Conservation (phyloP, 2,888 invertebrate species). For the Callimorpha dominula region DNA sequence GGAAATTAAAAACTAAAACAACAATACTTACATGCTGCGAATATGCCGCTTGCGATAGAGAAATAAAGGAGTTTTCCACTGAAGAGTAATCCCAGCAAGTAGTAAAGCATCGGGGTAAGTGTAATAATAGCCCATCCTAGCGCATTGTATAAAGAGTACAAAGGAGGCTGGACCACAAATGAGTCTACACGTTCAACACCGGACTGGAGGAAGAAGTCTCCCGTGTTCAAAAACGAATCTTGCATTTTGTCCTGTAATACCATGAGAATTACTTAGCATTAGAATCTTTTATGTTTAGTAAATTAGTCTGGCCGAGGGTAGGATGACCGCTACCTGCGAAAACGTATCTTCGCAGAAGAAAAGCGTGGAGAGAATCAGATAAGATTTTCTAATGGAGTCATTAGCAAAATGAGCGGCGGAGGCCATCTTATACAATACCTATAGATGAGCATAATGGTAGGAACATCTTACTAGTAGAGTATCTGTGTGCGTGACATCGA, state of each 20-base stretch:
- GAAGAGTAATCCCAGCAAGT: conserved; percentile 88
- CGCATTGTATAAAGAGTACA: conserved; percentile 90
- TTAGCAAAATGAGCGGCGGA: too few species aligned
- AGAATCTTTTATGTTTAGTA: too few species aligned
- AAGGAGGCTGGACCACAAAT: conserved; percentile 87
- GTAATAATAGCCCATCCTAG: conserved; percentile 90
- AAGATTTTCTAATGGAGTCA: too few species aligned
- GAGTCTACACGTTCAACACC: conserved; percentile 89
- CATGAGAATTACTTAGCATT: not conserved
- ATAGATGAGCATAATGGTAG: too few species aligned
- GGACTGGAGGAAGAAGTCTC: conserved; percentile 92
- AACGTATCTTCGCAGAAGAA: too few species aligned
- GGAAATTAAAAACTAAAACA: not conserved
- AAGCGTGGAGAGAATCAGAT: too few species aligned
- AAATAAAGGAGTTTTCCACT: conserved; percentile 91
- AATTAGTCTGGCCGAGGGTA: too few species aligned
- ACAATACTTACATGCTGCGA: conserved; percentile 91
- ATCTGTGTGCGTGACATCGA: not conserved
- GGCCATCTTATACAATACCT: too few species aligned
- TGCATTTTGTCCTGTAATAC: conserved; percentile 89
- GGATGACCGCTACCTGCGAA: too few species aligned
- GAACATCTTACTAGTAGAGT: not conserved
- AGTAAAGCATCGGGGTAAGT: conserved; percentile 91
- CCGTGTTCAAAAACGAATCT: conserved; percentile 91
- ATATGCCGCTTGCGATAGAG: conserved; percentile 89